These are phyloP conservation scores for Montifringilla adamsi DNA, from an alignment of 2,113 vertebrate genomes.

Conservation along the genomic window DNA sequence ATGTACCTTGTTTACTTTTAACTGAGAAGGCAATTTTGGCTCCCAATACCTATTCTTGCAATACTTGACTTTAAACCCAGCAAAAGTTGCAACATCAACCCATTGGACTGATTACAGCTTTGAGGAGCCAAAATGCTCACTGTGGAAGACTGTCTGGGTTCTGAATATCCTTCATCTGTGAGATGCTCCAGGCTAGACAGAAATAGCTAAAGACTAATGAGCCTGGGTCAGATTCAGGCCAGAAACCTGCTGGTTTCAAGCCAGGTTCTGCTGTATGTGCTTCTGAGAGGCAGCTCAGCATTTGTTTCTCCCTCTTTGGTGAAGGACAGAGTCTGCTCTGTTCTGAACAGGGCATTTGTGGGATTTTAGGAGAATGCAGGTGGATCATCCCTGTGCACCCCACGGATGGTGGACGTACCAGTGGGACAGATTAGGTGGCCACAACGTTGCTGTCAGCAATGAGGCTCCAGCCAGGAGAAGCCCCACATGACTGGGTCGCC, in stretches of 20 bases:
- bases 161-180: constrained; percentile 33
- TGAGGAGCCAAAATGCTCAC: background rate
- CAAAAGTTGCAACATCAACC: background rate
- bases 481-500: rapidly evolving
- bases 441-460: rapidly evolving
- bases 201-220: constrained; percentile 56
- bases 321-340: background rate
- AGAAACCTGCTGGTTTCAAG: constrained; percentile 35
- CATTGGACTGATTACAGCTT: background rate
- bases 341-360: background rate
- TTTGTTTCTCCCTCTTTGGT: background rate
- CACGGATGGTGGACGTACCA: background rate
- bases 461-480: background rate
- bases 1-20: background rate
- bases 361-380: background rate
- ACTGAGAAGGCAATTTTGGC: background rate
- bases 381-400: background rate
- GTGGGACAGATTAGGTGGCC: background rate
- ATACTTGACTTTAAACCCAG: constrained; percentile 22
- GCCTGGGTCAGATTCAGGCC: constrained; percentile 29
- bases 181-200: constrained; percentile 44
- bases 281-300: background rate
- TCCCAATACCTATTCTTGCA: background rate
- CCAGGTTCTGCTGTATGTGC: background rate
- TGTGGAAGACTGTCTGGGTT: background rate